These are phyloP conservation scores for Ctenochaetus hawaiiensis DNA, from an alignment of 2,797 vertebrate genomes.

Conservation along the genomic window DNA sequence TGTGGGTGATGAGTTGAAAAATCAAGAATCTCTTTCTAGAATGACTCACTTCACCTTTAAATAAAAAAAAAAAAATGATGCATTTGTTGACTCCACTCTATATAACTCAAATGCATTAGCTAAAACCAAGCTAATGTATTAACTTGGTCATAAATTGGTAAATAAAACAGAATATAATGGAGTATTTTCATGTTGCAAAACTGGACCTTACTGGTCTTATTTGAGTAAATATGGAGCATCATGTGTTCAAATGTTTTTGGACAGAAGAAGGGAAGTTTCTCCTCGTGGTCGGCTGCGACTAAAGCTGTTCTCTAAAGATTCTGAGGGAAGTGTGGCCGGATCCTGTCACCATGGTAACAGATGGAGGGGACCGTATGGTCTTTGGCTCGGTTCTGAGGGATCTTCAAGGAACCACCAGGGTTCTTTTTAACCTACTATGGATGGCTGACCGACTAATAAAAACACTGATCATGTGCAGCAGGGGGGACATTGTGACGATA, in stretches of 20 bases:
- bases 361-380: slow-evolving; percentile 39
- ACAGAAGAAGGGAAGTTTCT: slow-evolving; percentile 17
- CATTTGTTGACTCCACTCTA: background rate
- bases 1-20: too few relatives aligned
- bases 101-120: background rate
- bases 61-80: background rate
- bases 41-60: too few relatives aligned
- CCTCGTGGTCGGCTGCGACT: slow-evolving; percentile 14
- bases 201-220: background rate
- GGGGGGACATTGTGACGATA: background rate
- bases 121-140: too few relatives aligned
- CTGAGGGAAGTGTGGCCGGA: slow-evolving; percentile 38
- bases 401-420: slow-evolving; percentile 36
- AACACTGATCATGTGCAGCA: slow-evolving; percentile 4
- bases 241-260: background rate
- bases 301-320: slow-evolving; percentile 38
- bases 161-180: background rate
- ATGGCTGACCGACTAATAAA: slow-evolving; percentile 13
- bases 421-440: slow-evolving; percentile 16
- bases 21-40: too few relatives aligned
- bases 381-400: slow-evolving; percentile 24
- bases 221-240: background rate
- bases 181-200: background rate
- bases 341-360: slow-evolving; percentile 59
- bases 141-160: too few relatives aligned